Evolutionary conservation across 2,113 vertebrate species (phyloP).

Genomic region (Cheilinus undulatus): DNA sequence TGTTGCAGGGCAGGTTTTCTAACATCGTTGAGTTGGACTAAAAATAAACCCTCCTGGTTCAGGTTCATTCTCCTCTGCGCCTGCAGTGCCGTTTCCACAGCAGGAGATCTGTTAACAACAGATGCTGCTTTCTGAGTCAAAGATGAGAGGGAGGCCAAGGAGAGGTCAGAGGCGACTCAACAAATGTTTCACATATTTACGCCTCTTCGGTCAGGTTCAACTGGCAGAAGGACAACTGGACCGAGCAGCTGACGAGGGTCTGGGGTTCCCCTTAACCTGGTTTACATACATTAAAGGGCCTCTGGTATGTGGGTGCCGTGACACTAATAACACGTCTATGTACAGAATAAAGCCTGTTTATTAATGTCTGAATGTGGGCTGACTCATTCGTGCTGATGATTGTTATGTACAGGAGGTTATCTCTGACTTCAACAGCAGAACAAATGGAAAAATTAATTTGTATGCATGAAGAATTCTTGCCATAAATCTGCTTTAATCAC

Average conservation of each 20-base stretch:
- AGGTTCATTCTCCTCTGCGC: constrained; percentile 15
- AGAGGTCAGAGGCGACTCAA: constrained; percentile 46
- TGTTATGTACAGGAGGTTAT: not conserved
- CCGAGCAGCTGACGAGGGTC: constrained; percentile 42
- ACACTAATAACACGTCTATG: not conserved
- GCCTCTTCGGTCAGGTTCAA: constrained; percentile 8
- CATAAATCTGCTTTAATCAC: too few species aligned
- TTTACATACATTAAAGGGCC: not conserved
- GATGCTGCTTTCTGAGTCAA: constrained; percentile 50
- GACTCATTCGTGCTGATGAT: not conserved
- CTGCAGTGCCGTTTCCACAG: not conserved
- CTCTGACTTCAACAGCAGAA: not conserved
- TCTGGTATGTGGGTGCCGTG: constrained; percentile 16
- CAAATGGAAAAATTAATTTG: too few species aligned
- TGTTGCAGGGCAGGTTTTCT: constrained; percentile 38
- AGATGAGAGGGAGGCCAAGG: constrained; percentile 28
- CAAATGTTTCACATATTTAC: constrained; percentile 44
- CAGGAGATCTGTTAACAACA: constrained; percentile 40
- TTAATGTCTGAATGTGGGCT: not conserved
- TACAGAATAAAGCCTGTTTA: constrained; percentile 1
- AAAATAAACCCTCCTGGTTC: constrained; percentile 45
- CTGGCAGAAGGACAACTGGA: constrained; percentile 50
- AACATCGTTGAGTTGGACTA: constrained; percentile 11
- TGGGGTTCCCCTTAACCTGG: constrained; percentile 35
- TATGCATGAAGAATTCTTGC: too few species aligned